Evolutionary conservation across 2,888 invertebrate genomes (phyloP).

Genomic region (Cheilosia vernalis): DNA sequence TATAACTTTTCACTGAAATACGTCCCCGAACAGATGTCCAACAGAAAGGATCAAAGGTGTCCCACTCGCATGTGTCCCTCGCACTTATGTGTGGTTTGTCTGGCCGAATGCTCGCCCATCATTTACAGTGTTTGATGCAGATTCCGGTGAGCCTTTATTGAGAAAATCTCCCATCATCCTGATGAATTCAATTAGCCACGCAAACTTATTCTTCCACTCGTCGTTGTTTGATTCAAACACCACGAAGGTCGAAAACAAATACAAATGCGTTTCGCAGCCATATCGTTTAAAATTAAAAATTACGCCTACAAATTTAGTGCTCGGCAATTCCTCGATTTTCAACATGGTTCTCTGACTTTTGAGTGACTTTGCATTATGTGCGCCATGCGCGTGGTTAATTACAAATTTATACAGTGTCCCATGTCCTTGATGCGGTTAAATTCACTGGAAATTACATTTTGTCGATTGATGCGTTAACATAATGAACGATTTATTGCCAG

Average conservation of each 20-base stretch:
- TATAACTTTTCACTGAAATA: neutral
- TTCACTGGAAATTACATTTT: slow-evolving; percentile 23
- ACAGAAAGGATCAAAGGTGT: slow-evolving; percentile 36
- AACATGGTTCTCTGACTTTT: slow-evolving; percentile 9
- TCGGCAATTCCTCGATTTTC: slow-evolving; percentile 18
- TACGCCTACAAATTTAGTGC: neutral
- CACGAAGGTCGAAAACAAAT: slow-evolving; percentile 4
- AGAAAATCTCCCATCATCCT: slow-evolving; percentile 24
- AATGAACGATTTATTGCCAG: slow-evolving; percentile 53
- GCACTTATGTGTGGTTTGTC: slow-evolving; percentile 49
- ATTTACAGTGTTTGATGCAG: slow-evolving; percentile 50
- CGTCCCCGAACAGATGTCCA: slow-evolving; percentile 9
- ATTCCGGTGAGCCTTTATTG: slow-evolving; percentile 41
- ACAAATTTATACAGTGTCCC: slow-evolving; percentile 13
- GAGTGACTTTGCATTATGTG: neutral
- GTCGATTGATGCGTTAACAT: slow-evolving; percentile 24
- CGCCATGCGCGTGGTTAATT: slow-evolving; percentile 9
- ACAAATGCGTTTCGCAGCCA: slow-evolving; percentile 6
- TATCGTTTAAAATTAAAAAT: slow-evolving; percentile 9
- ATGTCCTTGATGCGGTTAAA: slow-evolving; percentile 16
- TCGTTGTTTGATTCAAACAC: slow-evolving; percentile 35
- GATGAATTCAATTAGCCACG: slow-evolving; percentile 28
- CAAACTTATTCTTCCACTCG: slow-evolving; percentile 18
- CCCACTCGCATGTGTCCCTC: slow-evolving; percentile 6
- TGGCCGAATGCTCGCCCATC: slow-evolving; percentile 37